Evolutionary conservation across 2,797 vertebrate species (phyloP).

Genomic region (Myoxocephalus aenaeus): DNA sequence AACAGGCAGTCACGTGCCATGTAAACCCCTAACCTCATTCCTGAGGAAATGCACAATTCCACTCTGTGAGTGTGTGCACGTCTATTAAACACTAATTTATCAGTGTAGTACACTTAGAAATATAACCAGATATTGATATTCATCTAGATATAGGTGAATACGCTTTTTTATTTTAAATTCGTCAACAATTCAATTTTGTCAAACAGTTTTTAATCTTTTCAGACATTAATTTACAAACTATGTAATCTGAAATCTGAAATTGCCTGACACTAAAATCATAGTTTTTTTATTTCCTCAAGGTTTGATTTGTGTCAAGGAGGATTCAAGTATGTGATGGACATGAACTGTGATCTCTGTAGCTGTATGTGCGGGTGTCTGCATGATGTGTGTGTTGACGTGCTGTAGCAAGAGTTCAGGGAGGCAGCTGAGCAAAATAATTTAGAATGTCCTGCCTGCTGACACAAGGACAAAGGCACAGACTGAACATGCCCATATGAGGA

Average conservation of each 20-base stretch:
- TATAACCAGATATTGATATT: conserved; percentile 1
- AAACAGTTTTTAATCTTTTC: background rate
- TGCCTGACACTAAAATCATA: background rate
- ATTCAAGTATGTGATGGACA: conserved; percentile 73
- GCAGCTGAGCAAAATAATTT: conserved; percentile 90
- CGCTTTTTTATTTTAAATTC: background rate
- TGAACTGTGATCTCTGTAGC: conserved; percentile 75
- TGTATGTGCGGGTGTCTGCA: conserved; percentile 73
- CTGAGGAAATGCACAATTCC: conserved; percentile 75
- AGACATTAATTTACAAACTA: background rate
- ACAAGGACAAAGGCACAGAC: conserved; percentile 87
- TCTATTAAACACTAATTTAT: conserved; percentile 12
- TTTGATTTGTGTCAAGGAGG: conserved; percentile 71
- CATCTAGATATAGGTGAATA: background rate
- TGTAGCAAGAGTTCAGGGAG: conserved; percentile 88
- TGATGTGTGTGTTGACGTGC: conserved; percentile 87
- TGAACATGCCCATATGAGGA: conserved; percentile 84
- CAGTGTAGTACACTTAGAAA: background rate
- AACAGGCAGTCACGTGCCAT: conserved; percentile 79
- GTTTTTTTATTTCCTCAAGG: conserved; percentile 30
- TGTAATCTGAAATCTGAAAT: conserved; percentile 2
- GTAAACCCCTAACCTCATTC: conserved; percentile 80
- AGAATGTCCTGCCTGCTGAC: conserved; percentile 88
- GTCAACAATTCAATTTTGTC: background rate
- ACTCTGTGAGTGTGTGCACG: conserved; percentile 8